These are phyloP conservation scores for Pungitius pungitius DNA, from an alignment of 2,113 vertebrate genomes.

Conservation along the genomic window DNA sequence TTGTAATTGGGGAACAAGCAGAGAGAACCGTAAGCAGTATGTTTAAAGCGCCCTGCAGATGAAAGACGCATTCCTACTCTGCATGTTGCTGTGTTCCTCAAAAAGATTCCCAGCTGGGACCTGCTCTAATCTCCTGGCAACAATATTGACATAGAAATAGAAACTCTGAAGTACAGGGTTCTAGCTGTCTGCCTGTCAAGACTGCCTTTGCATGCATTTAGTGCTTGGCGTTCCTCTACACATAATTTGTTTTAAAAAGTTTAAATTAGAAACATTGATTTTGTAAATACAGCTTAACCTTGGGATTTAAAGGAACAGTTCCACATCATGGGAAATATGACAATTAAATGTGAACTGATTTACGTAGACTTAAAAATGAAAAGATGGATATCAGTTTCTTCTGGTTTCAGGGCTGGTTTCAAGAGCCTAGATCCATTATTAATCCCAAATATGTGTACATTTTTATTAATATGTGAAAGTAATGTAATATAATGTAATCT, in stretches of 20 bases:
- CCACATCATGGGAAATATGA: background rate
- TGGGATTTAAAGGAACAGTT: constrained; percentile 4
- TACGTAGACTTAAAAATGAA: background rate
- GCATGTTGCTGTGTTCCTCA: constrained; percentile 75
- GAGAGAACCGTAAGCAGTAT: constrained; percentile 51
- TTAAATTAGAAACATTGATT: constrained; percentile 4
- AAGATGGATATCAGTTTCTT: background rate
- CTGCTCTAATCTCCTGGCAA: constrained; percentile 80
- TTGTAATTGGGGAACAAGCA: constrained; percentile 40
- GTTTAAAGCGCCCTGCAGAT: constrained; percentile 69
- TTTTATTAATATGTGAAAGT: too few relatives aligned
- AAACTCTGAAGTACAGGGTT: constrained; percentile 67
- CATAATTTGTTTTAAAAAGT: background rate
- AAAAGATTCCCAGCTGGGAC: constrained; percentile 76
- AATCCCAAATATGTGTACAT: background rate
- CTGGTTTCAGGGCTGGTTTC: too few relatives aligned
- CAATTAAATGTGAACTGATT: background rate
- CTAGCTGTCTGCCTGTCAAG: constrained; percentile 56
- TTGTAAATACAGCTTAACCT: background rate
- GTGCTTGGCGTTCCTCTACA: constrained; percentile 18
- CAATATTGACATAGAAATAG: constrained; percentile 79
- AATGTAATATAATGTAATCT: too few relatives aligned
- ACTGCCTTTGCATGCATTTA: constrained; percentile 60
- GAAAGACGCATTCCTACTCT: constrained; percentile 79
- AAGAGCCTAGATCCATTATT: background rate